Evolutionary conservation across 2,888 invertebrate species (phyloP), one percentile per base, ranked within the genome.

Genomic region (Diachrysia chrysitis): DNA sequence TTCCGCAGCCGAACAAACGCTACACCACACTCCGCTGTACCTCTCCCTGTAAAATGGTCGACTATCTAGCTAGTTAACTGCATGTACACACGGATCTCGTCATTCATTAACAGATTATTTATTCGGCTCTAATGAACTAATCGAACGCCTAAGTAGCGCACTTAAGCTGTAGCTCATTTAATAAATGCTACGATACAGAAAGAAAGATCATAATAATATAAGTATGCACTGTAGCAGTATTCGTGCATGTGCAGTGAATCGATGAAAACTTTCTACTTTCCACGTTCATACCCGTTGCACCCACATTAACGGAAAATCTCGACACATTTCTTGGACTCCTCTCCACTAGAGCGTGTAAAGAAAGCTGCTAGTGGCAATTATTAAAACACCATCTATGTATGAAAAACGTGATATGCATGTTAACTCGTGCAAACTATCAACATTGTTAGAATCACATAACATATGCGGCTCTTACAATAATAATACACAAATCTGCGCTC

Each of bases 201-300:
- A n/a, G n/a, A n/a, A 89, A 84, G 83, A 87, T 85, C 83, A 88
- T 87, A 83, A 85, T 78, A 83, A 84, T 79, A 82, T 83, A 82
- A 83, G 84, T 78, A 78, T 82, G 81, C 83, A 82, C 82, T 84
- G 79, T 83, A 89, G 85, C 87, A 82, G 85, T 89, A 87, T 92
- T 91, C 91, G 90, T 93, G 93, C 93, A 92, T 94, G 93, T 93
- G 94, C 94, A 94, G 90, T 94, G 93, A 93, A 87, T 93, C 92
- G 94, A 89, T 90, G 87, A 89, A 86, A 89, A 93, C 95, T 95
- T 95, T 95, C 95, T 92, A 95, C 95, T 95, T 95, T 95, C 94
- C 90, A 93, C 88, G 88, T 87, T 87, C 89, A 85, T 88, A 87
- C 82, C 87, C 86, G 86, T 87, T 90, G 92, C 89, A 87, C 87